phyloP scores from a whole-genome alignment of 2,797 vertebrate genomes.

The Lateolabrax maculatus region DNA sequence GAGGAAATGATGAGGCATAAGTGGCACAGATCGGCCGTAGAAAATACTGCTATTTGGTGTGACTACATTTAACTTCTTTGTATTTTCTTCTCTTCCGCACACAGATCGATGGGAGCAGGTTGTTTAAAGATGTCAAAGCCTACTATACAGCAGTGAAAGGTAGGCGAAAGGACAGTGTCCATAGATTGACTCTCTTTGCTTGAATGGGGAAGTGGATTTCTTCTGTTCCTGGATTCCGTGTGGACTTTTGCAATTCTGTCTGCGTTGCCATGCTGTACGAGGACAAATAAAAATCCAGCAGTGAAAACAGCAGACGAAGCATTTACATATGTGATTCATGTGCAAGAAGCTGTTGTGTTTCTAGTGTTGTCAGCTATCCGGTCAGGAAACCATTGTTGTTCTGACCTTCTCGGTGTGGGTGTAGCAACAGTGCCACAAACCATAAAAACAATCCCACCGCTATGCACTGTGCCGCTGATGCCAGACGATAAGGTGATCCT shows the following conservation, averaged over 20 bases:
- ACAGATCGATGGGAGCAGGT: constrained; percentile 89
- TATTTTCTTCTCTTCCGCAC: constrained; percentile 42
- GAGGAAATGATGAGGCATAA: constrained; percentile 18
- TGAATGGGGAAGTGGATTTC: constrained; percentile 65
- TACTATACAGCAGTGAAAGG: constrained; percentile 92
- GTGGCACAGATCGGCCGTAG: neutral
- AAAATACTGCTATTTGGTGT: neutral
- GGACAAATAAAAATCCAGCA: constrained; percentile 5
- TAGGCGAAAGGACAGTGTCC: constrained; percentile 71
- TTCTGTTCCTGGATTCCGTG: constrained; percentile 54
- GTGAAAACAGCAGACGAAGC: constrained; percentile 53
- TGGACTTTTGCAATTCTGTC: constrained; percentile 64
- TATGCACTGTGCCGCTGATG: constrained; percentile 26
- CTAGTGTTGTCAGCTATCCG: constrained; percentile 34
- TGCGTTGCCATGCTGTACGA: constrained; percentile 21
- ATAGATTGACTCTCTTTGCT: neutral
- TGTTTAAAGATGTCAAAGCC: constrained; percentile 92
- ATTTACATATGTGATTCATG: constrained; percentile 34
- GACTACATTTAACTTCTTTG: neutral
- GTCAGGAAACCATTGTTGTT: constrained; percentile 70
- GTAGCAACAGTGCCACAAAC: constrained; percentile 35
- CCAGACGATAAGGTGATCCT: constrained; percentile 25
- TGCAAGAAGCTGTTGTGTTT: constrained; percentile 2
- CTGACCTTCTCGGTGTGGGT: constrained; percentile 64
- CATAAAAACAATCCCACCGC: constrained; percentile 42